Conservation (phyloP, 2,113 vertebrate genomes). For the Xyliphius kryptos region DNA sequence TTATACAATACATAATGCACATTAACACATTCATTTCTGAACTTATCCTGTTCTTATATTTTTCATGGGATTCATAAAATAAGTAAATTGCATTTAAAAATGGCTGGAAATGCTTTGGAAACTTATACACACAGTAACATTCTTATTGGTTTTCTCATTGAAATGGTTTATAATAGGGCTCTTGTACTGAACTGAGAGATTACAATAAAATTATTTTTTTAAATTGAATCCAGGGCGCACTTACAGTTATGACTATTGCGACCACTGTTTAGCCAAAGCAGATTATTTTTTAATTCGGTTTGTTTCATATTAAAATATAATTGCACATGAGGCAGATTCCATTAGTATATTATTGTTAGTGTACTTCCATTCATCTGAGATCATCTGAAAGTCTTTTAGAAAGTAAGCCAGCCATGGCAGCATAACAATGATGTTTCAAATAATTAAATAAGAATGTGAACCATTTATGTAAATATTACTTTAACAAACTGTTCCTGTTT, state of each 20-base stretch:
- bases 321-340: neutral
- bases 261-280: neutral
- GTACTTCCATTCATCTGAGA: neutral
- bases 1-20: no score
- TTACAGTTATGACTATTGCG: no score
- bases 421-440: constrained; percentile 2
- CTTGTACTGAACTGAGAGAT: neutral
- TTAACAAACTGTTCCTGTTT: neutral
- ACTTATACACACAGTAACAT: no score
- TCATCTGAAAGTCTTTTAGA: constrained; percentile 13
- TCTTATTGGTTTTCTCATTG: no score
- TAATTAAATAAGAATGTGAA: neutral
- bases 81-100: no score
- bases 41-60: no score
- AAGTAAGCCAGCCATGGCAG: no score
- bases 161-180: no score
- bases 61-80: no score
- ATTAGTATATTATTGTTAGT: neutral
- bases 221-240: neutral
- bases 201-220: neutral
- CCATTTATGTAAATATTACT: neutral
- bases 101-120: no score
- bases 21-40: no score
- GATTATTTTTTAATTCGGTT: neutral
- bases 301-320: neutral